Base-by-base conservation (phyloP, 2,888 invertebrate genomes). In the Caenorhabditis angaria region DNA sequence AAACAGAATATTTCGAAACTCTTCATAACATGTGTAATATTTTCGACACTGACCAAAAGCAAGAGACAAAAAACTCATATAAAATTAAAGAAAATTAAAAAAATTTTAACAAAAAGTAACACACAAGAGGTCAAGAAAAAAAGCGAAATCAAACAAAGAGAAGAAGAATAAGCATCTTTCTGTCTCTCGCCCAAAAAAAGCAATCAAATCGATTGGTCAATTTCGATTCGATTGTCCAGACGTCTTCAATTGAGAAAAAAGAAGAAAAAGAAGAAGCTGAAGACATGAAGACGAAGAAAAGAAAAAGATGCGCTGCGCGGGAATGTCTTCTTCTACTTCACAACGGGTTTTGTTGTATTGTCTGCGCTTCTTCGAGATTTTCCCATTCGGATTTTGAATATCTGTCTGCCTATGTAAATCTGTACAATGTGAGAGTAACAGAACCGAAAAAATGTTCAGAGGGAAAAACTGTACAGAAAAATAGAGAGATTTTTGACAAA, bases 21-120 rank as follows among this genome's bases (percentile, higher is more conserved):
- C 8, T 10, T 35, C 14, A 14, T 10, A 35, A n/a, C n/a, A n/a
- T n/a, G n/a, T n/a, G n/a, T n/a, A n/a, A n/a, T n/a, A n/a, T n/a
- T n/a, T n/a, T n/a, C n/a, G n/a, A n/a, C n/a, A n/a, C n/a, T n/a
- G n/a, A n/a, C n/a, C n/a, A n/a, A n/a, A n/a, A n/a, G n/a, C n/a
- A n/a, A n/a, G n/a, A n/a, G n/a, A n/a, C n/a, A n/a, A n/a, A 61
- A 41, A 54, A 32, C 27, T 51, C 56, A 32, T 61, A 57, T 61
- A 50, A 27, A 61, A 35, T 24, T 20, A 66, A 18, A 24, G 24
- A n/a, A 29, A 29, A 22, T n/a, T 24, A 12, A 25, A 54, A 66
- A 50, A 24, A 59, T 35, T 25, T 41, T 27, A 29, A 35, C 14
- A 53, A 2, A 22, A 48, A 24, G 27, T 18, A 27, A 27, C 32